These are phyloP conservation scores for Sinhomidia bicolor DNA, from an alignment of 2,888 invertebrate species.

Conservation along the genomic window DNA sequence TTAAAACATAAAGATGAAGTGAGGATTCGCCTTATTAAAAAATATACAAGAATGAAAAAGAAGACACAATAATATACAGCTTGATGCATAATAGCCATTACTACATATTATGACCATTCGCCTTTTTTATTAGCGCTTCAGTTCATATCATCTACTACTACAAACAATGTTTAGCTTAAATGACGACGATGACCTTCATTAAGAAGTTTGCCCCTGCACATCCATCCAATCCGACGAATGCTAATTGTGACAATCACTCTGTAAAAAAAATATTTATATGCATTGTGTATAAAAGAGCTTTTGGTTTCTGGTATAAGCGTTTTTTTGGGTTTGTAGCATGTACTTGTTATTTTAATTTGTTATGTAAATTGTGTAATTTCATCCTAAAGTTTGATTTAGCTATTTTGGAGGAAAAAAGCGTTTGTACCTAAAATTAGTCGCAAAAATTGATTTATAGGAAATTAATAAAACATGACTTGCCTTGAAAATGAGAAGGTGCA, in stretches of 20 bases:
- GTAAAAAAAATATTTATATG: too few relatives aligned
- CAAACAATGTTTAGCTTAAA: neutral
- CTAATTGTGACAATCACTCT: neutral
- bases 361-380: neutral
- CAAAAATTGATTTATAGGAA: too few relatives aligned
- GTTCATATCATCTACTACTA: neutral
- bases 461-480: neutral
- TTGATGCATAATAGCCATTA: neutral
- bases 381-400: neutral
- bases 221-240: slow-evolving; percentile 16
- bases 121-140: slow-evolving; percentile 8
- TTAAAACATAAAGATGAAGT: neutral
- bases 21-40: neutral
- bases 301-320: neutral
- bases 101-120: too few relatives aligned
- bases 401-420: neutral
- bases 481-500: too few relatives aligned
- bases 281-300: too few relatives aligned
- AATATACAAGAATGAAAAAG: neutral
- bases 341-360: neutral
- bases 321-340: neutral
- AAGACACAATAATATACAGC: neutral
- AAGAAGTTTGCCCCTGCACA: neutral
- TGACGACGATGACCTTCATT: slow-evolving; percentile 26
- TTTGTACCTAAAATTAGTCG: neutral